phyloP scores from a whole-genome alignment of 2,113 vertebrate genomes.

The Uropsilus gracilis region DNA sequence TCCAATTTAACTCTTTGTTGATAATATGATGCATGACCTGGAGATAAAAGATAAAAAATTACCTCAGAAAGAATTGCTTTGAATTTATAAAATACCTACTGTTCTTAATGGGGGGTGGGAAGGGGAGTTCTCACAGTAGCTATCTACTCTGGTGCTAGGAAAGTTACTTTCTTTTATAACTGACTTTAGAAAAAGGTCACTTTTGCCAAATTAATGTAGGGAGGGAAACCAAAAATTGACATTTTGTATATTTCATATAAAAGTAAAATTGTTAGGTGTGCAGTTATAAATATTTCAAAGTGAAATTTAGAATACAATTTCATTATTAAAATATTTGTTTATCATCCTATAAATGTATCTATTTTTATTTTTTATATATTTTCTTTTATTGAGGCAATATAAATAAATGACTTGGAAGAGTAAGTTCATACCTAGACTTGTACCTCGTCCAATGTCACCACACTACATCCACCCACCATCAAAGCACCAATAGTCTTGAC shows the following conservation, averaged over 20 bases:
- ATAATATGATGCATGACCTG: slow-evolving; percentile 32
- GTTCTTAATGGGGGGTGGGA: neutral
- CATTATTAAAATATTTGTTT: too few relatives aligned
- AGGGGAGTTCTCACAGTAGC: neutral
- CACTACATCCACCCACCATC: too few relatives aligned
- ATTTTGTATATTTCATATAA: neutral
- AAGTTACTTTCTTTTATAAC: neutral
- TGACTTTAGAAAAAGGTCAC: neutral
- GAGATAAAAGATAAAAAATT: slow-evolving; percentile 45
- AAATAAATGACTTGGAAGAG: too few relatives aligned
- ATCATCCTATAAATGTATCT: too few relatives aligned
- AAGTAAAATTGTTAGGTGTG: neutral
- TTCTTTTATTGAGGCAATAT: too few relatives aligned
- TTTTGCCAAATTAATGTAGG: neutral
- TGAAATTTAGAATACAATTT: neutral
- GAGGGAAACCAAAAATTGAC: neutral
- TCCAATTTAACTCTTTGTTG: slow-evolving; percentile 30
- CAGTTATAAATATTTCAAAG: neutral
- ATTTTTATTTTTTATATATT: too few relatives aligned
- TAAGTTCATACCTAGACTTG: too few relatives aligned
- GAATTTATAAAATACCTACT: neutral
- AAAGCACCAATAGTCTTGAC: too few relatives aligned
- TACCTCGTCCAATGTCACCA: too few relatives aligned
- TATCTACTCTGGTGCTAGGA: neutral
- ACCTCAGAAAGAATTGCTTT: neutral